Conservation (phyloP, 2,888 invertebrate genomes). For the Ferdinandea cuprea region DNA sequence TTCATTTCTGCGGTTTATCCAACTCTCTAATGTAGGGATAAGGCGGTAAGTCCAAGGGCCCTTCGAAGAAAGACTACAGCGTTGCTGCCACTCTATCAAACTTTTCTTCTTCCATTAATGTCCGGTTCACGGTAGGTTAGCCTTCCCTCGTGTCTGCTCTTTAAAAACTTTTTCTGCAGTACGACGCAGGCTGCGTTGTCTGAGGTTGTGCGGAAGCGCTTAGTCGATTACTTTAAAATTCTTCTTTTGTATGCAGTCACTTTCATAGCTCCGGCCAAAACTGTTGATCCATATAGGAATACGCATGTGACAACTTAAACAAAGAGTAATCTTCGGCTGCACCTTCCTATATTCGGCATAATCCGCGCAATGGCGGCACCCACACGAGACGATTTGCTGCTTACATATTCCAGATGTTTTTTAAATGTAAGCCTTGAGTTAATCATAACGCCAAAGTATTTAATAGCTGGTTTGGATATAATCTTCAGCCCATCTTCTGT, state of each 20-base stretch:
- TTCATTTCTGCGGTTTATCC: not conserved
- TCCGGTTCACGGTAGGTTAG: not conserved
- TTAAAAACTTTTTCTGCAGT: not conserved
- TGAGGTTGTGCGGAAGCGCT: too few relatives aligned
- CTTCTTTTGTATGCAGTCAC: too few relatives aligned
- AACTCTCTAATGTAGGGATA: not conserved
- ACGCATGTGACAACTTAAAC: too few relatives aligned
- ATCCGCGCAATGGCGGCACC: not conserved
- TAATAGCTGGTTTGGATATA: slow-evolving; percentile 39
- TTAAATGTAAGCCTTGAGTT: not conserved
- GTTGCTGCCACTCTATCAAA: too few relatives aligned
- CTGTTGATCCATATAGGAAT: too few relatives aligned
- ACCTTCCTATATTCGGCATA: not conserved
- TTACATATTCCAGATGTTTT: slow-evolving; percentile 6
- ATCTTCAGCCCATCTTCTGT: too few relatives aligned
- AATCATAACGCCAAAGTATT: not conserved
- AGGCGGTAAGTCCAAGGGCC: not conserved
- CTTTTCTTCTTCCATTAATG: not conserved
- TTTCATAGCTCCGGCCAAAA: too few relatives aligned
- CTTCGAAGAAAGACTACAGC: too few relatives aligned
- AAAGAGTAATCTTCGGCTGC: not conserved
- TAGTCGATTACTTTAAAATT: too few relatives aligned
- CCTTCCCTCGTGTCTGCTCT: not conserved
- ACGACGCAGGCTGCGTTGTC: not conserved
- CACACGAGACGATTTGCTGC: not conserved